Conservation (phyloP, 2,797 vertebrate genomes). For the Sebastes steindachneri region DNA sequence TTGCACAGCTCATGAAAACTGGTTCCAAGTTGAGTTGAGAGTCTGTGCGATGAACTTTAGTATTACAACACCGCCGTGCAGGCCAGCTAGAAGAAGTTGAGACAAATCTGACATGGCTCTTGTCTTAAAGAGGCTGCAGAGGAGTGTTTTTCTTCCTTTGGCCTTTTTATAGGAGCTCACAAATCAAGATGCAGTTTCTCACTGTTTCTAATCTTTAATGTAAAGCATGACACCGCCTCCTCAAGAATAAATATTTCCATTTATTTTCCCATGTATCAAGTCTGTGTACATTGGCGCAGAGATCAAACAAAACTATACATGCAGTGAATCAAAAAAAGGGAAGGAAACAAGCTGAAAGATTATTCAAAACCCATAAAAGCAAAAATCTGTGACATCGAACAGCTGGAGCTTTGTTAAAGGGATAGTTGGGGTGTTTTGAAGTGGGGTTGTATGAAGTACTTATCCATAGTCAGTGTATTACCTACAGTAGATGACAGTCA, state of each 20-base stretch:
- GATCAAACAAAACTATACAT: constrained; percentile 25
- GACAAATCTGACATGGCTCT: constrained; percentile 27
- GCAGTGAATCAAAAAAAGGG: not conserved
- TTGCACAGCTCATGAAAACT: constrained; percentile 15
- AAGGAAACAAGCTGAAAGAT: constrained; percentile 8
- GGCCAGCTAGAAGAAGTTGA: constrained; percentile 22
- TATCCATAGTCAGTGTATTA: too few relatives aligned
- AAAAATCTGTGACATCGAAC: constrained; percentile 18
- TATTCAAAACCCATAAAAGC: not conserved
- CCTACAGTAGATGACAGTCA: too few relatives aligned
- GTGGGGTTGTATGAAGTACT: too few relatives aligned
- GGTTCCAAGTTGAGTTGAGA: constrained; percentile 6
- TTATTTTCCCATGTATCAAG: not conserved
- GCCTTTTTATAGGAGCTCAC: constrained; percentile 36
- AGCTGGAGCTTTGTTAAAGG: constrained; percentile 14
- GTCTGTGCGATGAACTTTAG: constrained; percentile 8
- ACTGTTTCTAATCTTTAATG: constrained; percentile 3
- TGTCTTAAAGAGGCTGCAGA: constrained; percentile 10
- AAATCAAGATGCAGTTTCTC: constrained; percentile 44
- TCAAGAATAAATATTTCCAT: constrained; percentile 18
- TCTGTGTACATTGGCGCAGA: constrained; percentile 46
- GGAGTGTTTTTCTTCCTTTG: constrained; percentile 31
- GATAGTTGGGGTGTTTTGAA: too few relatives aligned
- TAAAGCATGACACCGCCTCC: not conserved
- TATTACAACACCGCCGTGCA: constrained; percentile 11